phyloP scores from a whole-genome alignment of 2,797 vertebrate genomes.

The Phataginus tricuspis region DNA sequence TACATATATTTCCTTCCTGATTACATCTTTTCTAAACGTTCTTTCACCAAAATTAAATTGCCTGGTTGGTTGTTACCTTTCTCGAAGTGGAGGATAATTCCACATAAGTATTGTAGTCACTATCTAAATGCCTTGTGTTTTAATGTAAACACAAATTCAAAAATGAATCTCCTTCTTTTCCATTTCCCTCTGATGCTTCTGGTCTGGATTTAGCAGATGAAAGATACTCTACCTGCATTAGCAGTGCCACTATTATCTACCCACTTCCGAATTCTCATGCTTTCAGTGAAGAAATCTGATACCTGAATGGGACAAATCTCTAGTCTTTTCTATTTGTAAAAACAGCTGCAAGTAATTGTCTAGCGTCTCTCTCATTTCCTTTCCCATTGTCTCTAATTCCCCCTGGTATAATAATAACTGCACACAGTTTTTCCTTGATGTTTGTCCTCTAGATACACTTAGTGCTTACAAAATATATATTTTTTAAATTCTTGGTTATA shows the following conservation, averaged over 20 bases:
- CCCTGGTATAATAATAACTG: conserved; percentile 56
- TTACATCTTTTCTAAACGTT: conserved; percentile 47
- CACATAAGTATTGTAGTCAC: not conserved
- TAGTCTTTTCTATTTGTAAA: conserved; percentile 67
- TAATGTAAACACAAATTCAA: conserved; percentile 45
- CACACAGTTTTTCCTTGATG: conserved; percentile 57
- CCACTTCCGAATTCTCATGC: conserved; percentile 51
- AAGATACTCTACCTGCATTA: conserved; percentile 20
- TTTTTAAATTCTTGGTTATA: not conserved
- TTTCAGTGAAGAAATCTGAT: conserved; percentile 68
- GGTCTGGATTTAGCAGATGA: conserved; percentile 54
- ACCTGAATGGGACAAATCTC: conserved; percentile 5
- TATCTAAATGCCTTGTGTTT: conserved; percentile 29
- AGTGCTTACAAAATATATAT: conserved; percentile 60
- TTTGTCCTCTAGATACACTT: conserved; percentile 39
- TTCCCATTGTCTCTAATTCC: conserved; percentile 66
- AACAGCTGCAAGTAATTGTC: conserved; percentile 72
- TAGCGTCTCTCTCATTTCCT: conserved; percentile 63
- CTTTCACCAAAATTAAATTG: conserved; percentile 49
- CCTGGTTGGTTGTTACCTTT: conserved; percentile 7
- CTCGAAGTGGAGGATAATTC: not conserved
- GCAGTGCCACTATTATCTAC: conserved; percentile 43
- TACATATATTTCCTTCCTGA: not conserved
- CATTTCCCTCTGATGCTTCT: conserved; percentile 47
- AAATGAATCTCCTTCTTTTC: not conserved